phyloP scores from a whole-genome alignment of 2,797 vertebrate species.

The Neomorphus geoffroyi region DNA sequence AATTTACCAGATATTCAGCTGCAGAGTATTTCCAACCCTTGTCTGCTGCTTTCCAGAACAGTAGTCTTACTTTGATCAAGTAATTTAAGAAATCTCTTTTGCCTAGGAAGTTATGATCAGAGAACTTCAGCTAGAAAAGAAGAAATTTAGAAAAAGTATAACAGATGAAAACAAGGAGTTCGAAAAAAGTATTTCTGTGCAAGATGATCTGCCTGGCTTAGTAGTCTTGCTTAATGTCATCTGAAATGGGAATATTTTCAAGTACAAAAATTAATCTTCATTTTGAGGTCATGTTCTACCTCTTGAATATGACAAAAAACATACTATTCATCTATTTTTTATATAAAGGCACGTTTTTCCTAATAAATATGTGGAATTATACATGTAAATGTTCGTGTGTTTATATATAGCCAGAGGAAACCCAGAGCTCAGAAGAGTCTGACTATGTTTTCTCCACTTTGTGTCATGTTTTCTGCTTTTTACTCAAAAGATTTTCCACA shows the following conservation, averaged over 20 bases:
- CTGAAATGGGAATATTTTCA: not conserved
- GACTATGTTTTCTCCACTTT: not conserved
- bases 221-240: not conserved
- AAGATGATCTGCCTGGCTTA: not conserved
- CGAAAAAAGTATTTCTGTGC: not conserved
- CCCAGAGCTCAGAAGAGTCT: accelerated
- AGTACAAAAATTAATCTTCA: not conserved
- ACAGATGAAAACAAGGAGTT: not conserved
- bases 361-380: not conserved
- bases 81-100: not conserved
- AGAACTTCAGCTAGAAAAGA: not conserved
- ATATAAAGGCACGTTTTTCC: too few species aligned
- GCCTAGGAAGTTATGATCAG: not conserved
- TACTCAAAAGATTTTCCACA: not conserved
- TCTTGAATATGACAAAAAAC: not conserved
- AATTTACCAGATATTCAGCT: not conserved
- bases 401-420: not conserved
- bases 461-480: not conserved
- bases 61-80: not conserved
- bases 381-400: not conserved
- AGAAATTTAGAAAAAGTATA: not conserved
- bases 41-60: not conserved
- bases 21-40: not conserved
- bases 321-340: not conserved
- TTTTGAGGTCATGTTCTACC: not conserved